Conservation (phyloP, 2,888 invertebrate genomes). For the Gasteruption jaculator region DNA sequence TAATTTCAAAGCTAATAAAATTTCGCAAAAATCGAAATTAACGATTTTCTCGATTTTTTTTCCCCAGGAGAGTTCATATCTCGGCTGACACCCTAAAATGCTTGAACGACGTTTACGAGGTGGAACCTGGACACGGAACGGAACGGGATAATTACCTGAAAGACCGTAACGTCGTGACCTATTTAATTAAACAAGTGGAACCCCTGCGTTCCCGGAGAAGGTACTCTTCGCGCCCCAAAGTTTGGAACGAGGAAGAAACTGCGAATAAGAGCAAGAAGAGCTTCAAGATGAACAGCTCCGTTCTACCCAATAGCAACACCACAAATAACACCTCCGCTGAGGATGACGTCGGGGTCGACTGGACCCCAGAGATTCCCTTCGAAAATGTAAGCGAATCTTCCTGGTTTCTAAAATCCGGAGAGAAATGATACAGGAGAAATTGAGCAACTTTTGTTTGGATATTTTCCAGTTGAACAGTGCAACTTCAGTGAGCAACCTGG, state of each 20-base stretch:
- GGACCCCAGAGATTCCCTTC: constrained; percentile 91
- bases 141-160: constrained; percentile 79
- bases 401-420: no score
- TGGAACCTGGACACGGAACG: constrained; percentile 87
- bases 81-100: constrained; percentile 84
- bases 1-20: constrained; percentile 7
- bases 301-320: constrained; percentile 33
- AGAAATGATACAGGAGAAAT: not conserved
- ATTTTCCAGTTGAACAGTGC: constrained; percentile 45
- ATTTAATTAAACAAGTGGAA: constrained; percentile 78
- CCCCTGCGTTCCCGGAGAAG: constrained; percentile 61
- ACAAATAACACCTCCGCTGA: constrained; percentile 60
- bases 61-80: constrained; percentile 87
- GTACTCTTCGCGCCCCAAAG: constrained; percentile 53
- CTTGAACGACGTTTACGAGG: constrained; percentile 84
- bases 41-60: constrained; percentile 1
- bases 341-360: constrained; percentile 76
- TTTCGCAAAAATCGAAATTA: not conserved
- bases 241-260: constrained; percentile 38
- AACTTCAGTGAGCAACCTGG: constrained; percentile 45
- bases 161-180: constrained; percentile 83
- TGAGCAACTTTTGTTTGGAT: not conserved
- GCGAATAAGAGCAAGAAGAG: constrained; percentile 47
- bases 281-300: constrained; percentile 39
- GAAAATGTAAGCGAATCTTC: constrained; percentile 84